phyloP scores from a whole-genome alignment of 2,888 invertebrate genomes.

The Dinocampus coccinellae region DNA sequence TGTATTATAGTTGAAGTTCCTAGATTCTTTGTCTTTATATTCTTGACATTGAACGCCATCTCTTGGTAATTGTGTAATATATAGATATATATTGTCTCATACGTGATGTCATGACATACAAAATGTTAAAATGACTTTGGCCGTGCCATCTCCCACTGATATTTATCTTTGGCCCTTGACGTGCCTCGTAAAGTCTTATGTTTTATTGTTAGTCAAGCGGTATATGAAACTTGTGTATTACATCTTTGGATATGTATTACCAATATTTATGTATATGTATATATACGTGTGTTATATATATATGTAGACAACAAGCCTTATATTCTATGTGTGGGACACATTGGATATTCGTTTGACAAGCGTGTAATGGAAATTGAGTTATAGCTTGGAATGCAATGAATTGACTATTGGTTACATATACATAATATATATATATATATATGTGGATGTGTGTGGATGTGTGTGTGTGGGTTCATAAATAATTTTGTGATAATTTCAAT shows the following conservation, averaged over 20 bases:
- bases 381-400: conserved; percentile 34
- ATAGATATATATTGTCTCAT: background rate
- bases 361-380: conserved; percentile 43
- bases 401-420: conserved; percentile 1
- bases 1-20: background rate
- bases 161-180: conserved; percentile 21
- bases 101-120: background rate
- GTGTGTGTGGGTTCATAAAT: too few relatives aligned
- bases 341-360: conserved; percentile 28
- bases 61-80: background rate
- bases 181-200: conserved; percentile 21
- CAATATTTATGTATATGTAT: background rate
- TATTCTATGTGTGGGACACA: conserved; percentile 18
- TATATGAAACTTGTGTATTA: background rate
- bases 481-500: too few relatives aligned
- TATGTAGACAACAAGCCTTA: conserved; percentile 21
- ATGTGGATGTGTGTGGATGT: too few relatives aligned
- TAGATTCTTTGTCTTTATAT: background rate
- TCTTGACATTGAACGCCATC: conserved; percentile 6
- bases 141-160: conserved; percentile 3
- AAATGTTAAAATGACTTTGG: background rate
- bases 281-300: background rate
- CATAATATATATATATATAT: background rate
- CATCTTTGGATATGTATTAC: background rate
- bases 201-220: conserved; percentile 5